phyloP scores from a whole-genome alignment of 2,888 invertebrate species.

The Sarcophaga subvicina region DNA sequence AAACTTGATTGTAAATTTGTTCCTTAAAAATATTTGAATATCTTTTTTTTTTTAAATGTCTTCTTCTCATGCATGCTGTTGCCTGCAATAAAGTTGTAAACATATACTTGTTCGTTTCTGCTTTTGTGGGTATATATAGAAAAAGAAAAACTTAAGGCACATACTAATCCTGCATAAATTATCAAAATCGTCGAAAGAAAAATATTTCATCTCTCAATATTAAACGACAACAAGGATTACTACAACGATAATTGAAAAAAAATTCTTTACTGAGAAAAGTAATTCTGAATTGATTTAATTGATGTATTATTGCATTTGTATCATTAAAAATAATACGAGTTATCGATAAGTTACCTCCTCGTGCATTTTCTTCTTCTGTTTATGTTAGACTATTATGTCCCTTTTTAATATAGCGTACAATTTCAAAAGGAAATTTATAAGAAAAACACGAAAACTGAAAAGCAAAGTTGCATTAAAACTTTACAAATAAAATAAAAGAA shows the following conservation, averaged over 20 bases:
- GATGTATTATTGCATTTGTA: no score
- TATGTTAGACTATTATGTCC: no score
- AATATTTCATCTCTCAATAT: no score
- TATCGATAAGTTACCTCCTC: no score
- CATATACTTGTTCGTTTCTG: background rate
- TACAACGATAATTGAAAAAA: no score
- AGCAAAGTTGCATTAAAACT: constrained; percentile 2
- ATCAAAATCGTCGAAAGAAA: background rate
- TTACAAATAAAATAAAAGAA: background rate
- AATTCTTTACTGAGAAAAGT: no score
- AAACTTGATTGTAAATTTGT: no score
- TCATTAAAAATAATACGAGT: no score
- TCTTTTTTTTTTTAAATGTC: background rate
- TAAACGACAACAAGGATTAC: no score
- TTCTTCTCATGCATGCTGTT: background rate
- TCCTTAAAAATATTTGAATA: no score
- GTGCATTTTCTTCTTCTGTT: no score
- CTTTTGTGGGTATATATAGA: background rate
- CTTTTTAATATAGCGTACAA: background rate
- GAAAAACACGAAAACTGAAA: background rate
- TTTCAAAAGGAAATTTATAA: background rate
- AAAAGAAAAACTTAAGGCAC: constrained; percentile 31
- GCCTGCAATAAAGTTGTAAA: constrained; percentile 13
- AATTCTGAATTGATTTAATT: no score
- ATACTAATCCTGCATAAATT: constrained; percentile 46